A percentile compares a stretch with the other conserved stretches of the same genome.
These are phyloP conservation scores for Haliclona indistincta DNA, from an alignment of 37 sponge, comb jelly and placozoan species.

Conservation along the genomic window DNA sequence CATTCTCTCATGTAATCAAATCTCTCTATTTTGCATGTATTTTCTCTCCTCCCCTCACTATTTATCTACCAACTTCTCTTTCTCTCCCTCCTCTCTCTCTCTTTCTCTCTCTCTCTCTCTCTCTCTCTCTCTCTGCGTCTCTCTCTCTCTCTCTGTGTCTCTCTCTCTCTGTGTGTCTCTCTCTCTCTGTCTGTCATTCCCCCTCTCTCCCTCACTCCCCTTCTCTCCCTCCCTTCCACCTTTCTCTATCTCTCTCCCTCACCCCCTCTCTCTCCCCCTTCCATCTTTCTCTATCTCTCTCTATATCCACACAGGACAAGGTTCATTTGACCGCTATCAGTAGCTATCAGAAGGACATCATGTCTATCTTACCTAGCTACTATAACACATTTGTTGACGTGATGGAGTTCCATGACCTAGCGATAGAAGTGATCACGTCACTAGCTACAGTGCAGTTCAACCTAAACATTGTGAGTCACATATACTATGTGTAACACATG, in stretches of 20 bases:
- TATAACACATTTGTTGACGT: conserved; percentile 97
- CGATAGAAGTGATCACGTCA: conserved; percentile 80
- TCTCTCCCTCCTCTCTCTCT: neutral
- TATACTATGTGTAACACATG: neutral
- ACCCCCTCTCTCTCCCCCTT: too few relatives aligned
- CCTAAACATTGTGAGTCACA: conserved; percentile 77
- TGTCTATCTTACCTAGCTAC: conserved; percentile 51
- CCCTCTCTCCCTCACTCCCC: neutral
- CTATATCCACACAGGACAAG: conserved; percentile 26
- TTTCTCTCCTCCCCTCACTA: neutral
- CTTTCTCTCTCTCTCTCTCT: neutral
- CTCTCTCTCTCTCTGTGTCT: neutral
- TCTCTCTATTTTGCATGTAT: neutral
- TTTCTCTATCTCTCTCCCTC: too few relatives aligned
- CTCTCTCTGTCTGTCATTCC: neutral
- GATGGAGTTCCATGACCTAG: conserved; percentile 88
- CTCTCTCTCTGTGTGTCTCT: neutral
- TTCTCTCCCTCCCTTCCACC: too few relatives aligned
- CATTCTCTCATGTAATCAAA: too few relatives aligned
- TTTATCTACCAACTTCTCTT: neutral
- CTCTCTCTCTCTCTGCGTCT: conserved; percentile 8
- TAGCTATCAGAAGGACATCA: conserved; percentile 82
- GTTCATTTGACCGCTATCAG: conserved; percentile 59
- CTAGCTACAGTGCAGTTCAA: conserved; percentile 74
- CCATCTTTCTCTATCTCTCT: neutral